These are phyloP conservation scores for Misgurnus mizolepis DNA, from an alignment of 2,113 vertebrate species.

Conservation along the genomic window DNA sequence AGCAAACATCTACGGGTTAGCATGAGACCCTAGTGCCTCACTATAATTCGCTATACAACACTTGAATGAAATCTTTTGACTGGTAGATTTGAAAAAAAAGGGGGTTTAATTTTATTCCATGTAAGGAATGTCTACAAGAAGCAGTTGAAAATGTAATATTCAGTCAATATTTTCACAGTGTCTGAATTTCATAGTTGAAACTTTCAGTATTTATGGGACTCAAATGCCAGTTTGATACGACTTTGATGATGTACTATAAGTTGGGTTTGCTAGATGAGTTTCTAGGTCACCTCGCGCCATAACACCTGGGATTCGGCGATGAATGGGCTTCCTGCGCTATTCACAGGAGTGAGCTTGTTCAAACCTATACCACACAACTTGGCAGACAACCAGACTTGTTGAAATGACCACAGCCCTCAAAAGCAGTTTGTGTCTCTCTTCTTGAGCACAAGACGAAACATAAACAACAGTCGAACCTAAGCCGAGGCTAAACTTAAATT, in stretches of 20 bases:
- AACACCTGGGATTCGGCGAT: conserved; percentile 38
- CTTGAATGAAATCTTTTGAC: conserved; percentile 33
- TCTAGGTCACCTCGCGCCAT: conserved; percentile 12
- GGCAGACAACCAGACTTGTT: conserved; percentile 23
- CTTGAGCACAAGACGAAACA: conserved; percentile 6
- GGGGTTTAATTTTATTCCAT: not conserved
- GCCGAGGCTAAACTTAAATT: conserved; percentile 26
- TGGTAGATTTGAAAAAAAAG: not conserved
- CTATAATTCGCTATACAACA: conserved; percentile 58
- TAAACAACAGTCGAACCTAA: conserved; percentile 15
- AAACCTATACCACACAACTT: not conserved
- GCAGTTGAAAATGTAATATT: not conserved
- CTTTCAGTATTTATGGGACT: not conserved
- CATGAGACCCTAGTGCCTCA: conserved; percentile 56
- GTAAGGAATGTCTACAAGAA: not conserved
- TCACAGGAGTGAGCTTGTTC: conserved; percentile 10
- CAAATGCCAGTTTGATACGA: not conserved
- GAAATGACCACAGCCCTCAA: conserved; percentile 41
- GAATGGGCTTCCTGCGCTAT: conserved; percentile 16
- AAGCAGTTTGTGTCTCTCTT: conserved; percentile 34
- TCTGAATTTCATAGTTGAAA: not conserved
- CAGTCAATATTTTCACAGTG: conserved; percentile 26
- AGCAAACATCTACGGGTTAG: conserved; percentile 59
- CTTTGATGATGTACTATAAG: not conserved
- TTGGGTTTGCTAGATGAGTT: not conserved